Evolutionary conservation across 2,888 invertebrate species (phyloP).

Genomic region (Coecobrya sp.): DNA sequence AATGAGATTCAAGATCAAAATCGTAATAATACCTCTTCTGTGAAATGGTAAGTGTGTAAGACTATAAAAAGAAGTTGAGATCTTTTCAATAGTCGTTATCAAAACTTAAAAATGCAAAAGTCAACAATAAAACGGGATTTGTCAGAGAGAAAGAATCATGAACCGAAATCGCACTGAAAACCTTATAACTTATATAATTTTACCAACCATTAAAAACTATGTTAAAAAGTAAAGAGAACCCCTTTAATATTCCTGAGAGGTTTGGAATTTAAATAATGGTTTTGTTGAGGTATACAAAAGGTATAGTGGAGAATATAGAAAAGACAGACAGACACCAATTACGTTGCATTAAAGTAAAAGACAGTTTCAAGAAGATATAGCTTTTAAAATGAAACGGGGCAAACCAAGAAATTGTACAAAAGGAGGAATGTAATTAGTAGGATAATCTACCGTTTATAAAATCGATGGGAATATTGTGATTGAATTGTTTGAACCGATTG

Average conservation of each 20-base stretch:
- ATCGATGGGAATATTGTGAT: not conserved
- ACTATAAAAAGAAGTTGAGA: not conserved
- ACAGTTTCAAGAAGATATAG: too few relatives aligned
- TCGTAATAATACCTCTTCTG: too few relatives aligned
- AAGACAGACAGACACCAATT: not conserved
- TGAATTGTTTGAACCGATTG: conserved; percentile 21
- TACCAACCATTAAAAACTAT: not conserved
- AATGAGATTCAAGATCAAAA: conserved; percentile 41
- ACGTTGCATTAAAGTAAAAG: not conserved
- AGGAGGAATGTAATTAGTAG: not conserved
- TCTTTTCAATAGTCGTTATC: conserved; percentile 10
- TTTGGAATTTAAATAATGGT: too few relatives aligned
- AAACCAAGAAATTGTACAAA: not conserved
- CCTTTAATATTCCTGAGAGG: too few relatives aligned
- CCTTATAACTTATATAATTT: not conserved
- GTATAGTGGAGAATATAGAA: too few relatives aligned
- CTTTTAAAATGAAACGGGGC: too few relatives aligned
- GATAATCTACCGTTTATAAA: too few relatives aligned
- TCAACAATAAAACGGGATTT: conserved; percentile 61
- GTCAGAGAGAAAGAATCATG: not conserved
- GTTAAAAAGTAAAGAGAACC: not conserved
- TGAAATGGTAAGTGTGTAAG: not conserved
- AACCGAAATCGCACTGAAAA: not conserved
- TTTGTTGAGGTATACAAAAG: too few relatives aligned
- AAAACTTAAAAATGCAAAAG: conserved; percentile 49